phyloP scores from a whole-genome alignment of 2,113 vertebrate genomes.

The Colistium nudipinnis region DNA sequence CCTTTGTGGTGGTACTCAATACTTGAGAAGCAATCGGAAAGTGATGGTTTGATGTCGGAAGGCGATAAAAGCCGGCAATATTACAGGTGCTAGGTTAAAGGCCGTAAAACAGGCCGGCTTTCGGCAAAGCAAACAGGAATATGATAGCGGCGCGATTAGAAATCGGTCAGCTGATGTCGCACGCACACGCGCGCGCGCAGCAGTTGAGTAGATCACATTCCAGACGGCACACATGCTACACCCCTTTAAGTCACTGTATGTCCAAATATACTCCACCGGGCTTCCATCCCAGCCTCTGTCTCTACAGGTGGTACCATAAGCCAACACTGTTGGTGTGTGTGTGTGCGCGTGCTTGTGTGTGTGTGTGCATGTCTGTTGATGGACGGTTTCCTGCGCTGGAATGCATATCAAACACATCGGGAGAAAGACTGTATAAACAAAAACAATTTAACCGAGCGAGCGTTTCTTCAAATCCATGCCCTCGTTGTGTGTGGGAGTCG shows the following conservation, averaged over 20 bases:
- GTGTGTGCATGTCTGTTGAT: constrained; percentile 26
- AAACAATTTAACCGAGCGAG: constrained; percentile 23
- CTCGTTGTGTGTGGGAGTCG: constrained; percentile 28
- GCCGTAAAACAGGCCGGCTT: constrained; percentile 7
- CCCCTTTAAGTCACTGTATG: constrained; percentile 16
- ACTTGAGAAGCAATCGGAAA: constrained; percentile 9
- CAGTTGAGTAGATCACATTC: constrained; percentile 25
- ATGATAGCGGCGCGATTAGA: background rate
- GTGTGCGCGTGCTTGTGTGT: background rate
- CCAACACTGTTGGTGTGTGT: background rate
- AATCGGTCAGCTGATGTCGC: constrained; percentile 20
- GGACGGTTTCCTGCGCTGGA: constrained; percentile 47
- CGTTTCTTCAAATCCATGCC: constrained; percentile 11
- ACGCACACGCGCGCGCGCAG: background rate
- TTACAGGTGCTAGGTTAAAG: constrained; percentile 26
- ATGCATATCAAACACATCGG: constrained; percentile 17
- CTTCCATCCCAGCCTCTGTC: background rate
- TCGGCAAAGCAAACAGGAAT: constrained; percentile 32
- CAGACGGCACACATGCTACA: constrained; percentile 28
- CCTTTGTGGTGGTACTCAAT: background rate
- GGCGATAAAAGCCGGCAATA: constrained; percentile 27
- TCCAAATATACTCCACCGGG: background rate
- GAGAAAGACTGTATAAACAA: constrained; percentile 29
- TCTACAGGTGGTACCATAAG: background rate
- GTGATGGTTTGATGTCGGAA: constrained; percentile 16